Percentiles rank a stretch among this genome's conserved stretches.
Evolutionary conservation across 2,888 invertebrate species (phyloP).

Genomic region (Molanna angustata): DNA sequence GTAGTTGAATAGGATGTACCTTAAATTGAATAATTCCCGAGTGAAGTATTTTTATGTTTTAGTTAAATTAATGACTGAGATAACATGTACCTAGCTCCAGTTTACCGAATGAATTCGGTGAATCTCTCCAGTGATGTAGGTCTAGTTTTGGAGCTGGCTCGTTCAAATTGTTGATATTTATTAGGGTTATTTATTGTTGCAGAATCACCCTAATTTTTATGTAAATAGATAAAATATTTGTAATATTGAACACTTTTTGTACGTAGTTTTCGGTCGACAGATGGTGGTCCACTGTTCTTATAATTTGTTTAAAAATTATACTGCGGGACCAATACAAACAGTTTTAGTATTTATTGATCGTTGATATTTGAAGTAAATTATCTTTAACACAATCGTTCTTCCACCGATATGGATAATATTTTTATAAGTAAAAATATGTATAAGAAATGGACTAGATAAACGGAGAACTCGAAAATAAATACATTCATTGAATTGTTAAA

Average conservation of each 20-base stretch:
- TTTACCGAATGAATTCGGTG: constrained; percentile 11
- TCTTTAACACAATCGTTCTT: constrained; percentile 36
- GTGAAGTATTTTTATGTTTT: constrained; percentile 4
- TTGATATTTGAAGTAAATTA: constrained; percentile 40
- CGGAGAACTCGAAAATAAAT: too few species aligned
- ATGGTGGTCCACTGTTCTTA: constrained; percentile 45
- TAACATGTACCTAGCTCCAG: neutral
- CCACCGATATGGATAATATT: constrained; percentile 47
- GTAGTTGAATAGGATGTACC: too few species aligned
- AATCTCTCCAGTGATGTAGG: constrained; percentile 31
- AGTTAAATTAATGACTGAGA: constrained; percentile 6
- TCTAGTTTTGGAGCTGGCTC: constrained; percentile 26
- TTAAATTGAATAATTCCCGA: too few species aligned
- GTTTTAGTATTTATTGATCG: constrained; percentile 55
- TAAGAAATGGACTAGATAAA: too few species aligned
- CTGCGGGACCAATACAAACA: constrained; percentile 57
- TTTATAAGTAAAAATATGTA: constrained; percentile 3
- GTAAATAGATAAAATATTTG: constrained; percentile 17
- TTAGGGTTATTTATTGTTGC: constrained; percentile 27
- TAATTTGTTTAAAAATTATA: constrained; percentile 61
- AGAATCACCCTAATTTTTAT: constrained; percentile 22
- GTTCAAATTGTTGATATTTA: constrained; percentile 32
- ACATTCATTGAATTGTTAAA: too few species aligned
- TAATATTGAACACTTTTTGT: constrained; percentile 23
- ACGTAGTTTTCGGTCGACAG: constrained; percentile 21